These are phyloP conservation scores for Lacerta agilis DNA, from an alignment of 2,797 vertebrate genomes.

Conservation along the genomic window DNA sequence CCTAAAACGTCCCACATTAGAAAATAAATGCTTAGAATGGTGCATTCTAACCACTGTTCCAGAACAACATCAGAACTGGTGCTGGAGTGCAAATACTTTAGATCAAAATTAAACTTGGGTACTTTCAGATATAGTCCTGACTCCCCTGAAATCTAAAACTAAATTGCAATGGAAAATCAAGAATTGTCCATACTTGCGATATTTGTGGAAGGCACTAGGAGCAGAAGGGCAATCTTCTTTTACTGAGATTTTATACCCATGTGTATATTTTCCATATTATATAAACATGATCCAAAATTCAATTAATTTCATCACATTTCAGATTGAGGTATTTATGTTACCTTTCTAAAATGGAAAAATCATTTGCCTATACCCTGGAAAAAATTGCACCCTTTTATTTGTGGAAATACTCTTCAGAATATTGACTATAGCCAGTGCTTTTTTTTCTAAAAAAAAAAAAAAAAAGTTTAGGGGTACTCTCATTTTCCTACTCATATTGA, in stretches of 20 bases:
- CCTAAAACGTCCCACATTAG: not conserved
- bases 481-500: too few species aligned
- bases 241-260: not conserved
- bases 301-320: slow-evolving; percentile 32
- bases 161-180: slow-evolving; percentile 12
- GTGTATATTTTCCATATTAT: slow-evolving; percentile 4
- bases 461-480: too few species aligned
- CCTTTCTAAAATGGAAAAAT: slow-evolving; percentile 38
- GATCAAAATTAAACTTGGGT: not conserved
- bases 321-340: slow-evolving; percentile 33
- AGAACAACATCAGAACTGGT: slow-evolving; percentile 9
- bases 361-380: slow-evolving; percentile 7
- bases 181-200: slow-evolving; percentile 1
- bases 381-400: slow-evolving; percentile 41
- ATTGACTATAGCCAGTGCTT: slow-evolving; percentile 16
- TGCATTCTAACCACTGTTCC: not conserved
- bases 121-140: not conserved
- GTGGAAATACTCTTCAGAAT: slow-evolving; percentile 78
- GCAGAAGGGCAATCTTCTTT: not conserved
- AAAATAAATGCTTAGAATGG: slow-evolving; percentile 11
- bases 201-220: slow-evolving; percentile 19
- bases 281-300: slow-evolving; percentile 13
- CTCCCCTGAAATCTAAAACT: not conserved
- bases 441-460: too few species aligned
- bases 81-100: slow-evolving; percentile 3